Base-by-base conservation (phyloP, 2,888 invertebrate species). In the Crematogaster levior region DNA sequence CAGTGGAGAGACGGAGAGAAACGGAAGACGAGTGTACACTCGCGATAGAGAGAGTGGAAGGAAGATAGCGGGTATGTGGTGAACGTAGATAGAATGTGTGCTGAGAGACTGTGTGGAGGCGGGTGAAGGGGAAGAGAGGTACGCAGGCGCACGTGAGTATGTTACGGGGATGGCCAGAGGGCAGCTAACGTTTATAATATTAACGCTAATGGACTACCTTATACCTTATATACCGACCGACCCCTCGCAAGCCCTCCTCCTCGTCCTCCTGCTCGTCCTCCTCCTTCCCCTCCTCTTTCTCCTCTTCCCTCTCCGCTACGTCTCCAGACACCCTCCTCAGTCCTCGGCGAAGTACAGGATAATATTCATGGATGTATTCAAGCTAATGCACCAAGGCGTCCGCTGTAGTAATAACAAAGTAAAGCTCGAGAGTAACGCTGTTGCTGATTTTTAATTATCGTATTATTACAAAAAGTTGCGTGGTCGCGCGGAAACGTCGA, bases 201-300 rank as follows among this genome's bases (percentile, higher is more conserved):
- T 94, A 94, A 94, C 94, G 94, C 93, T 94, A 94, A 94, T 94
- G 94, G 94, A 94, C 94, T 94, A 93, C 93, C 94, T 94, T 94
- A 93, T 94, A 94, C 93, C 93, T 93, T 93, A 93, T 92, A 93
- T 91, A 91, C 91, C 90, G 86, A 85, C 90, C 89, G 88, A 90
- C 88, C 88, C 91, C 90, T 87, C 90, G 86, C 84, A 83, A 56
- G 75, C 58, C 77, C 85, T 79, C 72, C 75, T 63, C 74, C 75
- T 51, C 65, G 10, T 72, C 68, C 65, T n/a, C n/a, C n/a, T n/a
- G n/a, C n/a, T n/a, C n/a, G n/a, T n/a, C n/a, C n/a, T n/a, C n/a
- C n/a, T n/a, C n/a, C n/a, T 79, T 68, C 75, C 60, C 74, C 75
- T 46, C 60, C 74, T 46, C 73, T 15, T 61, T 53, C 70, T 48